Conservation (phyloP, 2,888 invertebrate genomes). For the Formica aserva region DNA sequence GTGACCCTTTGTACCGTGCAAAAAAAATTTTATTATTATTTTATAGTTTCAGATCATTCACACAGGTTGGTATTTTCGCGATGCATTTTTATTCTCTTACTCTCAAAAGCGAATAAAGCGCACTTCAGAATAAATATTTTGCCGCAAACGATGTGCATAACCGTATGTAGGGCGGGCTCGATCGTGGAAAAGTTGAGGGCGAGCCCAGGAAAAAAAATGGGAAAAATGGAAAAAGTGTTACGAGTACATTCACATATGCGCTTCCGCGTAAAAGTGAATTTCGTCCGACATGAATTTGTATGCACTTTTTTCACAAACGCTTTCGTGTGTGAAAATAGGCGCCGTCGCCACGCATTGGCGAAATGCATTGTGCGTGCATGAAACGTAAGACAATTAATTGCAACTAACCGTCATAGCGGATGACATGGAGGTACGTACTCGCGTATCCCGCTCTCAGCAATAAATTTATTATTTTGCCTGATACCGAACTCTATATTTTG, state of each 20-base stretch:
- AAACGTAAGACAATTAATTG: constrained; percentile 47
- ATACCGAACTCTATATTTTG: constrained; percentile 13
- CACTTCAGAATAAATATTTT: constrained; percentile 35
- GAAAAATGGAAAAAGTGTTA: constrained; percentile 28
- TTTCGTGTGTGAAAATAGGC: constrained; percentile 30
- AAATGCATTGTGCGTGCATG: constrained; percentile 8
- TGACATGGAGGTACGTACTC: neutral
- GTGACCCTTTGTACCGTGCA: neutral
- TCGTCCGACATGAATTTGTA: constrained; percentile 34
- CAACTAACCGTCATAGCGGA: constrained; percentile 3
- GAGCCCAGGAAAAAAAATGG: neutral
- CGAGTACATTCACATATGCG: constrained; percentile 43
- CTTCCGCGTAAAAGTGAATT: constrained; percentile 39
- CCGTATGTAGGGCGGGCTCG: neutral
- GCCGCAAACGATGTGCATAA: constrained; percentile 42
- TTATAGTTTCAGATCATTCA: neutral
- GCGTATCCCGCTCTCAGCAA: neutral
- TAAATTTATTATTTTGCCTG: constrained; percentile 13
- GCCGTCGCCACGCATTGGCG: neutral
- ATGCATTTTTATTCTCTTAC: constrained; percentile 13
- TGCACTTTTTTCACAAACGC: constrained; percentile 29
- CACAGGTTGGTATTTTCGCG: constrained; percentile 1
- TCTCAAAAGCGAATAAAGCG: constrained; percentile 22
- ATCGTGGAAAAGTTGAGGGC: constrained; percentile 22
- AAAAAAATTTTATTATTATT: constrained; percentile 5